Evolutionary conservation across 35 echinoderm and acorn worm genomes (phyloP), one percentile per base, ranked within the genome.

Genomic region (Eucidaris tribuloides): DNA sequence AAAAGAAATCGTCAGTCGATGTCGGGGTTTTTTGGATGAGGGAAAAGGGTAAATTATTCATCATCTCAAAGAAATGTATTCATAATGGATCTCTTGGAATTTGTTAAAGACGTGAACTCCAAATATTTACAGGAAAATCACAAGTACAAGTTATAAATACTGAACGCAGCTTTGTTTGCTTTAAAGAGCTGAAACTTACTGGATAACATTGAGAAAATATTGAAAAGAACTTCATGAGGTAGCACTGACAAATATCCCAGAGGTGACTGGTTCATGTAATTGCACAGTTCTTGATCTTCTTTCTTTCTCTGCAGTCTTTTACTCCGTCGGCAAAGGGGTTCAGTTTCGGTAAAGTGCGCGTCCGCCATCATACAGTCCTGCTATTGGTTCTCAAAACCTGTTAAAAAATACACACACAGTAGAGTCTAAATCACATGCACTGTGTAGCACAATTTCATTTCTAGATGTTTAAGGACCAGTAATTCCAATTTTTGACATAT

Each of bases 161-260:
- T 31, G 24, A 11, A 64, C 20, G 60, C 20, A 27, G 61, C 20
- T 64, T 23, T 11, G 61, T 0, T 64, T 64, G 20, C 1, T 64
- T 19, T 24, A 64, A 64, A 27, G 19, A 1, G 31, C 11, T 37
- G n/a, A 18, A n/a, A 74, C 68, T 74, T 74, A 74, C 68, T 41
- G 38, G 68, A 36, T 0, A 74, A 36, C 20, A 42, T 74, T 43
- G 68, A 74, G 30, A 74, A 74, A 36, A 74, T 44, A 17, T 35
- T 38, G 68, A 20, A 74, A 22, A 74, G 38, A 22, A 74, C n/a
- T 42, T 74, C 68, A 42, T 41, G 15, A 0, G 68, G 68, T 0
- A 74, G 40, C 22, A 74, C 68, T 42, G 68, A 74, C 15, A 74
- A 74, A 44, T 74, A 74, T 2, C 68, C 68, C 9, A 74, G 68